Base-by-base conservation (phyloP, 1,140 invertebrate species). In the Radopholus similis region DNA sequence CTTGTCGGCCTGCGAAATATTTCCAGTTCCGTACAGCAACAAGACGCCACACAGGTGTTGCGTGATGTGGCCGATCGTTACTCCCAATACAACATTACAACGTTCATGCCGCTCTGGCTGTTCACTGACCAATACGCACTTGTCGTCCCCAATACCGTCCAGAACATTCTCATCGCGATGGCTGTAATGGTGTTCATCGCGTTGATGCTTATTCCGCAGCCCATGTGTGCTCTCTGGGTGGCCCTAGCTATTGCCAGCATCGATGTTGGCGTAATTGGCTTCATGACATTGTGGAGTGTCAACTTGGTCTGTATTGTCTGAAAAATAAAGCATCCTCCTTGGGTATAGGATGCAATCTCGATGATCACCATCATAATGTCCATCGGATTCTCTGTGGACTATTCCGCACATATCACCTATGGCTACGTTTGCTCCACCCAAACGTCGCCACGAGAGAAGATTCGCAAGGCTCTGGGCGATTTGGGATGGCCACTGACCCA, bases 311-410 rank as follows among this genome's bases (percentile, higher is more conserved):
- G 68, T 26, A 2, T 68, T 55, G 15, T 42, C 11, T 42, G 11
- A 11, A 42, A 42, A 42, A 42, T 28, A 58, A 47, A 5, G 15
- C 8, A 2, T 9, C 30, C 11, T 42, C 9, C 37, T 63, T 66
- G 9, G 0, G 23, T 34, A 21, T 18, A 76, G 35, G 94, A 96
- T 83, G 93, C 93, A 2, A 95, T 97, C 75, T 96, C 93, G 0
- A 97, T 97, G 93, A 96, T 97, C 42, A 96, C 97, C 18, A 86
- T 97, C 1, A 96, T 97, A 51, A 97, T 97, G 93, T 95, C 93
- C 77, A 95, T 97, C 32, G 94, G 94, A 40, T 97, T 97, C 84
- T 95, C 92, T 2, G 92, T 97, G 0, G 94, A 97, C 78, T 97
- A 95, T 82, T 93, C 93, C 0, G 94, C 93, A 9, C 94, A 97